Conservation (phyloP, 2,888 invertebrate species). For the Alcis repandata region DNA sequence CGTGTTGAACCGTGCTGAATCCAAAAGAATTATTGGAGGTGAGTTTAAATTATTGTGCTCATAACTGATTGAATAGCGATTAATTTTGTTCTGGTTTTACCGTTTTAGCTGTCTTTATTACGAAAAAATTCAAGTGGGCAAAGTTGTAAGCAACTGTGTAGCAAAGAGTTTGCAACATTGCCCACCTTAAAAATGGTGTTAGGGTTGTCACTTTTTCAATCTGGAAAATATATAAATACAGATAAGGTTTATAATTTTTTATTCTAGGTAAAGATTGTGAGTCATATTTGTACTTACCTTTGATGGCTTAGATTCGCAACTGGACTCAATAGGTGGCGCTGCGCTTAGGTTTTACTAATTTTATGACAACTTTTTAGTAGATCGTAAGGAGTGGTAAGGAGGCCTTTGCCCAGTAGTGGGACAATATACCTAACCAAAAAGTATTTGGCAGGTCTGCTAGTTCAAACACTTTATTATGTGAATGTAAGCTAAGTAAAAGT, state of each 20-base stretch:
- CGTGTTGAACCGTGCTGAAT: conserved; percentile 17
- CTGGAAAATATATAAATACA: conserved; percentile 20
- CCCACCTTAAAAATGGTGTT: conserved; percentile 17
- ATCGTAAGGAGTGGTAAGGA: too few species aligned
- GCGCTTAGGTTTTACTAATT: too few species aligned
- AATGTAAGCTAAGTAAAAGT: too few species aligned
- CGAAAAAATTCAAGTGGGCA: conserved; percentile 18
- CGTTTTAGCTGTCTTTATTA: conserved; percentile 21
- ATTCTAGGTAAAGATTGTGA: conserved; percentile 20
- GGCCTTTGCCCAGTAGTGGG: too few species aligned
- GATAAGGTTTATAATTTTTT: conserved; percentile 21
- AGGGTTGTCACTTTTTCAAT: conserved; percentile 23
- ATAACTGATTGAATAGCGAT: conserved; percentile 21
- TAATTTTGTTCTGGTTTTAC: conserved; percentile 22
- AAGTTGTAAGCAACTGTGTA: conserved; percentile 20
- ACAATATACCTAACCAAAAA: too few species aligned
- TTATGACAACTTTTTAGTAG: too few species aligned
- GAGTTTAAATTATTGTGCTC: conserved; percentile 20
- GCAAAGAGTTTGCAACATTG: conserved; percentile 23
- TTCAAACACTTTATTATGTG: too few species aligned
- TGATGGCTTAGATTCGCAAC: too few species aligned
- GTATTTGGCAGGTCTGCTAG: too few species aligned
- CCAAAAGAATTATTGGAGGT: conserved; percentile 19
- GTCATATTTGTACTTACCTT: conserved; percentile 22
- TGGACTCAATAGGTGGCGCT: conserved; percentile 12